phyloP scores from a whole-genome alignment of 2,113 vertebrate species.

The Morone saxatilis region DNA sequence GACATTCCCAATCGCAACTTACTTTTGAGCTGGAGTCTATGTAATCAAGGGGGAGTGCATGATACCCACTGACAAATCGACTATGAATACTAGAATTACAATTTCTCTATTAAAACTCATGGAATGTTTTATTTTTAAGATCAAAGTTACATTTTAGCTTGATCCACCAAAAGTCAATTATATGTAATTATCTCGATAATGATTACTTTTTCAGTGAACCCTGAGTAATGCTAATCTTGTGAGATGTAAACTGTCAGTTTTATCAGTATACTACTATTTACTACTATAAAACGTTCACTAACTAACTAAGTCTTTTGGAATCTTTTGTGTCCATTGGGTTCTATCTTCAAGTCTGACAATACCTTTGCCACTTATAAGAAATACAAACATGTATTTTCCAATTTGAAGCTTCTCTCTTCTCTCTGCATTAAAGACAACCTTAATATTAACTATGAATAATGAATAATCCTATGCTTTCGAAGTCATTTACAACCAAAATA shows the following conservation, averaged over 20 bases:
- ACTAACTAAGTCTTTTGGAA: neutral
- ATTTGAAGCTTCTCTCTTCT: neutral
- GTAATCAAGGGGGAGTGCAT: conserved; percentile 65
- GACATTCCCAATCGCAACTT: conserved; percentile 75
- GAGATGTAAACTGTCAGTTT: neutral
- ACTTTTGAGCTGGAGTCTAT: conserved; percentile 62
- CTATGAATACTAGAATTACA: conserved; percentile 57
- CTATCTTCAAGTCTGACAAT: neutral
- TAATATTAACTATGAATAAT: neutral
- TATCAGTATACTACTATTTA: neutral
- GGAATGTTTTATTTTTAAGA: conserved; percentile 51
- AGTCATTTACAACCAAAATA: neutral
- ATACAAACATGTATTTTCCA: neutral
- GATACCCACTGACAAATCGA: conserved; percentile 70
- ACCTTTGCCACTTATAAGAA: neutral
- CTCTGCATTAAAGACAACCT: neutral
- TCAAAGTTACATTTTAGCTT: conserved; percentile 50
- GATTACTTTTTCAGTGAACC: conserved; percentile 44
- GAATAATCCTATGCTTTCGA: neutral
- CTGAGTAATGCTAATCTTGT: conserved; percentile 32
- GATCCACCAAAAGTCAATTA: conserved; percentile 43
- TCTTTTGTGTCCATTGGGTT: neutral
- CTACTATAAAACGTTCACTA: neutral
- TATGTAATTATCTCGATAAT: conserved; percentile 51
- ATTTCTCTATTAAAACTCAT: conserved; percentile 34